These are phyloP conservation scores for Trichopria drosophilae DNA, from an alignment of 2,888 invertebrate genomes.

Conservation along the genomic window DNA sequence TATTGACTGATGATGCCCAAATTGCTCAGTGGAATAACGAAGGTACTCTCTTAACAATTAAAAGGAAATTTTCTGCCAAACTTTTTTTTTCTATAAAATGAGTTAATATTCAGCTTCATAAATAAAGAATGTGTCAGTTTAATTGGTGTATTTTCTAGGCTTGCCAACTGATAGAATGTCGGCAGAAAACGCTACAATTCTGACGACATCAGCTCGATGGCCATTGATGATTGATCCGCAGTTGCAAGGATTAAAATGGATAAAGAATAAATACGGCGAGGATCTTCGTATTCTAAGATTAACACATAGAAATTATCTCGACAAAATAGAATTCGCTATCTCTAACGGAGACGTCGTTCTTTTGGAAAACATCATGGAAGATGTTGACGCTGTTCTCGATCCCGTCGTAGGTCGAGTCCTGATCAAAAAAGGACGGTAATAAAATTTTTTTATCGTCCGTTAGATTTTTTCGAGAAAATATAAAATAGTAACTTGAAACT, in stretches of 20 bases:
- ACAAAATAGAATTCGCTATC: constrained; percentile 77
- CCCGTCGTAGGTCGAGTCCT: constrained; percentile 84
- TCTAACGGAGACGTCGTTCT: constrained; percentile 75
- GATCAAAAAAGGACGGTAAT: constrained; percentile 79
- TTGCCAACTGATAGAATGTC: constrained; percentile 93
- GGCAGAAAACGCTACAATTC: constrained; percentile 89
- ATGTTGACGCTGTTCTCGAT: constrained; percentile 87
- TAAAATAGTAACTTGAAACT: background rate
- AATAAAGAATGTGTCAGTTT: background rate
- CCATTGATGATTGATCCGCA: constrained; percentile 96
- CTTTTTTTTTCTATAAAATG: no score
- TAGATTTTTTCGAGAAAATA: background rate
- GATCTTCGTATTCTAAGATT: constrained; percentile 74
- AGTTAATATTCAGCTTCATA: no score
- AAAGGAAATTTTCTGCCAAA: no score
- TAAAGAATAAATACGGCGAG: constrained; percentile 82
- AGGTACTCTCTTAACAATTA: no score
- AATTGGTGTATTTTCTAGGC: constrained; percentile 47
- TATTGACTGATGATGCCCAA: constrained; percentile 89
- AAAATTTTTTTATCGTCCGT: constrained; percentile 11
- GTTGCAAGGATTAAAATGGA: constrained; percentile 91
- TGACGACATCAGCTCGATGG: constrained; percentile 88
- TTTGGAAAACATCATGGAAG: constrained; percentile 88
- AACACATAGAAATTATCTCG: constrained; percentile 81
- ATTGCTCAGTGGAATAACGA: constrained; percentile 95